Evolutionary conservation across 2,797 vertebrate species (phyloP), one percentile per base, ranked within the genome.

Genomic region (Nannoperca australis): DNA sequence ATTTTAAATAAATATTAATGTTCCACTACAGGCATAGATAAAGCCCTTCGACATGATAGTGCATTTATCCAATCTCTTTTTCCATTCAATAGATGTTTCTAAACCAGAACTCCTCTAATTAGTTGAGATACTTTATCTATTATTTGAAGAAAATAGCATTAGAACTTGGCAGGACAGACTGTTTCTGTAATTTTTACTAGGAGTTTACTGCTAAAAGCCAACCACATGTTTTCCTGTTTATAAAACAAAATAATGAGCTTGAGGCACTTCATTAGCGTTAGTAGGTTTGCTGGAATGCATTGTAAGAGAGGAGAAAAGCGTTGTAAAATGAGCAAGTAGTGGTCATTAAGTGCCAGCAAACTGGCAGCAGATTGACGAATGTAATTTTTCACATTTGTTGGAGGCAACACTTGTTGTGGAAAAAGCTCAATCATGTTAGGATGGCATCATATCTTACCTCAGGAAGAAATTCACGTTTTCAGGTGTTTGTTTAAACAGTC

Each of bases 401-500:
- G 34, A 71, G 32, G 63, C 24, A 51, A 42, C 13, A 14, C 49
- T 66, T 72, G 49, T 44, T 71, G 24, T 73, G 27, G 34, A 36
- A 53, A 13, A 67, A 10, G 18, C 1, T 27, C 50, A 68, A 73
- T 69, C 9, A 13, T 9, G 47, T 0, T 7, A 66, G 55, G 32
- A 32, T 27, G n/a, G 61, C 42, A 44, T 78, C 22, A 55, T 20
- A 54, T 65, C 87, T 97, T 94, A 98, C 97, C 89, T 78, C 70
- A 94, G 88, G 85, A 94, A 96, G 24, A 54, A 82, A 85, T 96
- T 97, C 72, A 97, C 81, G 17, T 92, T 94, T 84, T 97, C 95
- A 0, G 96, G 95, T 0, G 87, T 88, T 60, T 93, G 91, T 85
- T 93, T 95, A 84, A 98, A 99, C 68, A 97, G 93, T n/a, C 94